Conservation (phyloP, 2,888 invertebrate species). For the Metallyticus violacea region DNA sequence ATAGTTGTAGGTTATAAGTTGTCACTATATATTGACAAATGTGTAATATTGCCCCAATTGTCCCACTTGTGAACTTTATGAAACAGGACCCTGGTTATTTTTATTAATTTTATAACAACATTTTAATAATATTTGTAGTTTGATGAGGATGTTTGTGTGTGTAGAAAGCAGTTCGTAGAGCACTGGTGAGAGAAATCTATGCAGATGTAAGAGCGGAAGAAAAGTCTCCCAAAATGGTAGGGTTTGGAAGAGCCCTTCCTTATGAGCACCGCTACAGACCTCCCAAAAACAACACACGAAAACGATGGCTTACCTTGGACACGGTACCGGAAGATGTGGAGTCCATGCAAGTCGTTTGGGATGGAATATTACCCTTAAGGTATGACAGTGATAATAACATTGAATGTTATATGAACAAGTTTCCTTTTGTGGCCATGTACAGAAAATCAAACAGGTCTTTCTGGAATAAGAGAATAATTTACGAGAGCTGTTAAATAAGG, state of each 20-base stretch:
- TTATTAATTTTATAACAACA: too few relatives aligned
- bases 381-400: too few relatives aligned
- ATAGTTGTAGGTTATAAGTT: too few relatives aligned
- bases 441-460: too few relatives aligned
- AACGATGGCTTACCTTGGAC: constrained; percentile 56
- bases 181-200: constrained; percentile 52
- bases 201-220: constrained; percentile 53
- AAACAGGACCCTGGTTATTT: too few relatives aligned
- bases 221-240: constrained; percentile 49
- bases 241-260: constrained; percentile 55
- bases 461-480: too few relatives aligned
- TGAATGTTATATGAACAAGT: too few relatives aligned
- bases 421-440: too few relatives aligned
- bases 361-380: constrained; percentile 60
- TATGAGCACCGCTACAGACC: constrained; percentile 52
- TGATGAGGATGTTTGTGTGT: neutral
- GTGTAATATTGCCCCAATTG: too few relatives aligned
- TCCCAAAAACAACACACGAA: constrained; percentile 53
- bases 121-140: neutral
- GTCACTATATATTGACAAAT: too few relatives aligned
- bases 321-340: constrained; percentile 57
- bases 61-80: too few relatives aligned
- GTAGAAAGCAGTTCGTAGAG: constrained; percentile 44
- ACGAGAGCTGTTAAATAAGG: too few relatives aligned
- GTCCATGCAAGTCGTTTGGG: constrained; percentile 61